Conservation (phyloP, 2,797 vertebrate species). For the Menidia menidia region DNA sequence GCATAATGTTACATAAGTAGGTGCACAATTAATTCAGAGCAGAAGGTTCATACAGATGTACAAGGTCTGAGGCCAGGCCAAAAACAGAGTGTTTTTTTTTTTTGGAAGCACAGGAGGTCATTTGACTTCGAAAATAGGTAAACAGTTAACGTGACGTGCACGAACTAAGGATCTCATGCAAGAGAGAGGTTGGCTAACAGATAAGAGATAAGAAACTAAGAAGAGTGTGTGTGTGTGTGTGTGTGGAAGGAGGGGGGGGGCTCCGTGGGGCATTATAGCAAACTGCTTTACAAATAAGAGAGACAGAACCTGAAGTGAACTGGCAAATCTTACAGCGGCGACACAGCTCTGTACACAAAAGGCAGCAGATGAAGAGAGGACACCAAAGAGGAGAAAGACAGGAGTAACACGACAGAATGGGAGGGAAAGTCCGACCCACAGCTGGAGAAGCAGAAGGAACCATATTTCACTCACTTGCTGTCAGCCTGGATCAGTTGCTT, state of each 20-base stretch:
- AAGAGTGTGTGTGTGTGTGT: not conserved
- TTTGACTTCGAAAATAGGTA: conserved; percentile 33
- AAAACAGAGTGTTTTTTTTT: conserved; percentile 13
- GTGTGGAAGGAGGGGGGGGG: not conserved
- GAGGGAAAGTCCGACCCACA: not conserved
- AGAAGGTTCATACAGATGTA: not conserved
- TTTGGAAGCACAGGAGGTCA: conserved; percentile 15
- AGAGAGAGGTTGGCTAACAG: conserved; percentile 39
- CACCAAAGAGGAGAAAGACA: conserved; percentile 4
- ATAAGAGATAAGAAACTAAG: conserved; percentile 32
- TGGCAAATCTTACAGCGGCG: conserved; percentile 22
- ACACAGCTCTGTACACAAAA: conserved; percentile 11
- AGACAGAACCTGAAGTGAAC: conserved; percentile 42
- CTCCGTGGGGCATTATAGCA: conserved; percentile 15
- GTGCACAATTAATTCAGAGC: conserved; percentile 4
- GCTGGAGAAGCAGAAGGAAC: conserved; percentile 14
- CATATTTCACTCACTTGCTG: conserved; percentile 62
- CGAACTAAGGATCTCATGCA: conserved; percentile 34
- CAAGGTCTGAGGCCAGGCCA: not conserved
- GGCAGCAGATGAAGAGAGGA: not conserved
- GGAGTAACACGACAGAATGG: not conserved
- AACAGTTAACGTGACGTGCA: conserved; percentile 24
- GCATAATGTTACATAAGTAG: not conserved
- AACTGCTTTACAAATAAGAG: conserved; percentile 33
- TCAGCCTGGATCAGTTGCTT: conserved; percentile 49